These are phyloP conservation scores for Matsumyia berberina DNA, from an alignment of 2,888 invertebrate species.

Conservation along the genomic window DNA sequence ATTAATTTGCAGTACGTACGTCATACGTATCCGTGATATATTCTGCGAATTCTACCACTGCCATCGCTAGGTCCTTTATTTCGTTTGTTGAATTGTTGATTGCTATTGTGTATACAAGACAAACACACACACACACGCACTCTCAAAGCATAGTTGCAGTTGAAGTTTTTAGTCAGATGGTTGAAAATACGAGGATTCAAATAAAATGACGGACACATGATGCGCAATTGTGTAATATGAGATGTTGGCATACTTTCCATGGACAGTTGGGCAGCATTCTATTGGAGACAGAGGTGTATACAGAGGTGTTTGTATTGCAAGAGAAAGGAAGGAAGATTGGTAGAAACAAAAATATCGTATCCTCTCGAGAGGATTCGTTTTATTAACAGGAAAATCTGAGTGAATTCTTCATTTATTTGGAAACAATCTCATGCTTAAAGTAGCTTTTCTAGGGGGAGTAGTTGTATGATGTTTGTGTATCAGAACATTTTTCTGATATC, in stretches of 20 bases:
- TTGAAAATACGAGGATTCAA: background rate
- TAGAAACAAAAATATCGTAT: conserved; percentile 2
- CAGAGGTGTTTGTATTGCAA: conserved; percentile 9
- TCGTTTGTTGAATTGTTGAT: conserved; percentile 36
- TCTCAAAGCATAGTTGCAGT: conserved; percentile 2
- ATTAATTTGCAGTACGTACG: conserved; percentile 28
- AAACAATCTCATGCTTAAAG: background rate
- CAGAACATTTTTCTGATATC: no score
- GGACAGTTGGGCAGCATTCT: conserved; percentile 12
- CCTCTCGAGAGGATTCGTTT: conserved; percentile 2
- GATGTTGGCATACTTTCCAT: conserved; percentile 51
- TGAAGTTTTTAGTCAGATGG: conserved; percentile 10
- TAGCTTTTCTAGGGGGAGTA: background rate
- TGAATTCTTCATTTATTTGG: background rate
- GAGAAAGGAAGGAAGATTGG: background rate
- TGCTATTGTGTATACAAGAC: conserved; percentile 35
- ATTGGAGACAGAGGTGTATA: background rate
- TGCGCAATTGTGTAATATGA: conserved; percentile 45
- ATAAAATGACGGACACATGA: conserved; percentile 58
- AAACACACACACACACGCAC: conserved; percentile 42
- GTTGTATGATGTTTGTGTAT: no score
- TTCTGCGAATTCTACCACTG: conserved; percentile 1
- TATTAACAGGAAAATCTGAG: conserved; percentile 1
- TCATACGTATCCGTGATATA: background rate
- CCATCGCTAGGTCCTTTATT: conserved; percentile 21